Percentiles rank a stretch among this genome's conserved stretches.
Conservation (phyloP, 30 jellyfish, hydroid and myxozoan species). For the Turritopsis dohrnii region DNA sequence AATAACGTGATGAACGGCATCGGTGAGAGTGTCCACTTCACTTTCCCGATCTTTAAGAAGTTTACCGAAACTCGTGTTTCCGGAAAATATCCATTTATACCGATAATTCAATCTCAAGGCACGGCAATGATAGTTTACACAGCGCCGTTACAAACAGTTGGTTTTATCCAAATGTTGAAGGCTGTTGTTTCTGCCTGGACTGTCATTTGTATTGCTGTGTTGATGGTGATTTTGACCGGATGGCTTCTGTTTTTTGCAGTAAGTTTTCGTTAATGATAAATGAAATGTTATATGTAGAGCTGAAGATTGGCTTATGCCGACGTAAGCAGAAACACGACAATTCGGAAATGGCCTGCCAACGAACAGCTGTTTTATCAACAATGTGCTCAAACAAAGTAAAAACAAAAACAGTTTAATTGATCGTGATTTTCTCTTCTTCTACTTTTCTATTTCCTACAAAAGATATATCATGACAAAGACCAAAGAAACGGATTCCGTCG, state of each 20-base stretch:
- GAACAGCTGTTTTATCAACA: too few species aligned
- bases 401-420: too few species aligned
- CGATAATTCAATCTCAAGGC: not conserved
- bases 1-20: not conserved
- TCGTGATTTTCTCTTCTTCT: too few species aligned
- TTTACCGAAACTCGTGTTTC: not conserved
- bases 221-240: not conserved
- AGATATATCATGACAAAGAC: too few species aligned
- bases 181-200: slow-evolving; percentile 1
- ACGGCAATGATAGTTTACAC: not conserved
- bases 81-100: slow-evolving; percentile 6
- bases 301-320: too few species aligned
- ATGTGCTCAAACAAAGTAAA: too few species aligned
- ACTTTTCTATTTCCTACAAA: too few species aligned
- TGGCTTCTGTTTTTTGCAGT: not conserved
- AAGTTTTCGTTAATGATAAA: not conserved
- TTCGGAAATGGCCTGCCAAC: too few species aligned
- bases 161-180: not conserved
- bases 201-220: not conserved
- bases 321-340: too few species aligned
- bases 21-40: not conserved
- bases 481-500: too few species aligned
- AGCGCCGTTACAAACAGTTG: not conserved
- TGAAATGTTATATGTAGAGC: too few species aligned
- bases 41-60: not conserved